A percentile compares a stretch with the other conserved stretches of the same genome.
phyloP scores from a whole-genome alignment of 2,888 invertebrate genomes.

The Eucera pruinosa region DNA sequence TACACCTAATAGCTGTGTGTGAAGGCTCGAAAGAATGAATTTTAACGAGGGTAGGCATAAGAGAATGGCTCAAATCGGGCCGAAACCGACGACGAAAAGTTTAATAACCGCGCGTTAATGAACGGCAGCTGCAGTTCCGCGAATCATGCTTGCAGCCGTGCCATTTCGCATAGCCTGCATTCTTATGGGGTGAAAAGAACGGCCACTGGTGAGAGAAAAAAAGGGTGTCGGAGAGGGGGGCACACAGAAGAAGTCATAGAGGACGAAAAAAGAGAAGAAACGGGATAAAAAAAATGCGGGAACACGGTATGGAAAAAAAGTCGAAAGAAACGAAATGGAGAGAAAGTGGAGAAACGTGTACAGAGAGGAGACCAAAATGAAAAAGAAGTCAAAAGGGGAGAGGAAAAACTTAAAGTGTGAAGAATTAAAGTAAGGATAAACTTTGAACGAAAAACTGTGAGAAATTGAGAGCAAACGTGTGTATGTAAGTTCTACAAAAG shows the following conservation, averaged over 20 bases:
- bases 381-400: not conserved
- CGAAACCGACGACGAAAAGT: constrained; percentile 61
- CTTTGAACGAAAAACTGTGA: not conserved
- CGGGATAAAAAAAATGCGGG: not conserved
- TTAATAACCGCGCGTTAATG: constrained; percentile 69
- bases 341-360: not conserved
- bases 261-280: not conserved
- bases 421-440: not conserved
- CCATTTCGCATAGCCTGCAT: constrained; percentile 50
- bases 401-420: not conserved
- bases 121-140: constrained; percentile 66
- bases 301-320: constrained; percentile 26
- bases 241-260: not conserved
- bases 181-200: constrained; percentile 57
- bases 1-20: constrained; percentile 19
- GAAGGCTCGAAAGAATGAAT: constrained; percentile 41
- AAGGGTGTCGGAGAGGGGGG: not conserved
- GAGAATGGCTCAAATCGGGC: constrained; percentile 58
- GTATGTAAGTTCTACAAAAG: not conserved
- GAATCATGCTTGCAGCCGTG: constrained; percentile 48
- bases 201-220: constrained; percentile 22
- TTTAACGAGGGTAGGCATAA: constrained; percentile 52
- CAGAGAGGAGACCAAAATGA: not conserved
- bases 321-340: constrained; percentile 5
- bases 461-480: not conserved